Evolutionary conservation across 2,797 vertebrate genomes (phyloP).

Genomic region (Staurois parvus): DNA sequence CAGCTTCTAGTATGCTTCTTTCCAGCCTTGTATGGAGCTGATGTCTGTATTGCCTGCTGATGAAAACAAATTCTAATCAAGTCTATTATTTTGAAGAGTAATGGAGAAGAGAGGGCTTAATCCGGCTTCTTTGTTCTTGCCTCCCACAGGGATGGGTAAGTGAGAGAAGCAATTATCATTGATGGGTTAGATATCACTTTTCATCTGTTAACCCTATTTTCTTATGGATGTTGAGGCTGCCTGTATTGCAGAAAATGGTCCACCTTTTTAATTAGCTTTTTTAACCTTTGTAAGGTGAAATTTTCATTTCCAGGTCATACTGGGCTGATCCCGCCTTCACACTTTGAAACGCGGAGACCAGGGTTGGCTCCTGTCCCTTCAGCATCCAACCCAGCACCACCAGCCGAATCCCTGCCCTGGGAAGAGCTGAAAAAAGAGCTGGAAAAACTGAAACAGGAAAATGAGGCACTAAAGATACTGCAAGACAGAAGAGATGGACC

Average conservation of each 20-base stretch:
- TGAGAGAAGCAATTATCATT: not conserved
- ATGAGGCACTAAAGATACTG: constrained; percentile 59
- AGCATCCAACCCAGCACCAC: not conserved
- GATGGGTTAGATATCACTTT: not conserved
- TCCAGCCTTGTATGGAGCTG: not conserved
- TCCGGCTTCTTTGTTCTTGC: constrained; percentile 45
- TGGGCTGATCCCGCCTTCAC: constrained; percentile 73
- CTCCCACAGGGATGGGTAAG: constrained; percentile 65
- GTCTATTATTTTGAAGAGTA: constrained; percentile 9
- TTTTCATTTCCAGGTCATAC: constrained; percentile 60
- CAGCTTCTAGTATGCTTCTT: not conserved
- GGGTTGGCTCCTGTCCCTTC: constrained; percentile 42
- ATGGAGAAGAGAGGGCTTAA: constrained; percentile 63
- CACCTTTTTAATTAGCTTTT: too few species aligned
- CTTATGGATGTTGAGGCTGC: too few species aligned
- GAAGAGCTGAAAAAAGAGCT: constrained; percentile 45
- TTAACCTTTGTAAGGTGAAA: too few species aligned
- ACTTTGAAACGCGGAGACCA: constrained; percentile 68
- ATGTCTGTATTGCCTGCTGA: not conserved
- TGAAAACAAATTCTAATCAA: not conserved
- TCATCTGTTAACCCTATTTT: not conserved
- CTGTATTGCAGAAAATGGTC: too few species aligned
- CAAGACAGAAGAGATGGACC: constrained; percentile 35
- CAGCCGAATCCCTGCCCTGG: not conserved
- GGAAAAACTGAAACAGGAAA: constrained; percentile 60